Conservation (phyloP, 1,140 invertebrate genomes). For the Whitmania pigra region DNA sequence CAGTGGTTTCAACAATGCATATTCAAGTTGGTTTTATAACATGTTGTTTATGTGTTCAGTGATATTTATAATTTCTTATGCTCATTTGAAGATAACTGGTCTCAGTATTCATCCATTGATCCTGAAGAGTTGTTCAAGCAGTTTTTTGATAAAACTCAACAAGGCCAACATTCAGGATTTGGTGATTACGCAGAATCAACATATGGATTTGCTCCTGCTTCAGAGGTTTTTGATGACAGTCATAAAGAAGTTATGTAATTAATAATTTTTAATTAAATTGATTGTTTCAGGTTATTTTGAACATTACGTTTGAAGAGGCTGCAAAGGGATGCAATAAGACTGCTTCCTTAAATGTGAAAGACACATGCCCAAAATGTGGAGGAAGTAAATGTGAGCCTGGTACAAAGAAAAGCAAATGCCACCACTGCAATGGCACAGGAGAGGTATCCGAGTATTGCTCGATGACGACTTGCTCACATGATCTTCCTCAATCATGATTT, state of each 20-base stretch:
- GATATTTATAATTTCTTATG: slow-evolving; percentile 23
- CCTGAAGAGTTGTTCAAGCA: slow-evolving; percentile 80
- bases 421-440: slow-evolving; percentile 90
- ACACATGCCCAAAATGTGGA: slow-evolving; percentile 75
- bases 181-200: slow-evolving; percentile 70
- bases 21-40: background rate
- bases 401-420: slow-evolving; percentile 70
- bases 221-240: slow-evolving; percentile 58
- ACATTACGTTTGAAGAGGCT: slow-evolving; percentile 85
- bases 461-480: background rate
- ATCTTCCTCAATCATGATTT: background rate
- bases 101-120: slow-evolving; percentile 51
- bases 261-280: background rate
- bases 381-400: slow-evolving; percentile 74
- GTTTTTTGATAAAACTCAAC: slow-evolving; percentile 48
- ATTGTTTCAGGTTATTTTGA: slow-evolving; percentile 59
- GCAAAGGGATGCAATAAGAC: slow-evolving; percentile 90
- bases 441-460: slow-evolving; percentile 49
- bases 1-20: background rate
- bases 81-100: slow-evolving; percentile 28
- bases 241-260: background rate
- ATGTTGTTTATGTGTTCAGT: background rate
- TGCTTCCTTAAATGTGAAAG: slow-evolving; percentile 75
- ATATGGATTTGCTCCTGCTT: slow-evolving; percentile 77
- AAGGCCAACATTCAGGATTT: slow-evolving; percentile 43